These are phyloP conservation scores for Pseudococcus jackbeardsleyi DNA, from an alignment of 2,888 invertebrate genomes.

Conservation along the genomic window DNA sequence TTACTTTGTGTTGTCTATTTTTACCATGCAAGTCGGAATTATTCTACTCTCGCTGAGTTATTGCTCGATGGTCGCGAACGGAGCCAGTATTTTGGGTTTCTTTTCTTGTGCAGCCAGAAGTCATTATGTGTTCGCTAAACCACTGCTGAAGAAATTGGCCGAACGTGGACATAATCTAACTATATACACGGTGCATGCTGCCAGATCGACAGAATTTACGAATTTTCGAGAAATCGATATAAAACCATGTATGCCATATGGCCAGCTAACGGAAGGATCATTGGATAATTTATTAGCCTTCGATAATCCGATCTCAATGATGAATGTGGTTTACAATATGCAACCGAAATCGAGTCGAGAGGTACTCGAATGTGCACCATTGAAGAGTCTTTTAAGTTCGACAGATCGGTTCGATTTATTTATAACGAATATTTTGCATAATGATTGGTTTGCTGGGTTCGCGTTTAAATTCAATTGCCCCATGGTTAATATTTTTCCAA, in stretches of 20 bases:
- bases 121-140: constrained; percentile 11
- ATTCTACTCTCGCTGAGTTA: background rate
- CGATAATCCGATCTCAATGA: background rate
- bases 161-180: constrained; percentile 65
- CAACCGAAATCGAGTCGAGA: constrained; percentile 24
- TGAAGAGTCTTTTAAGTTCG: constrained; percentile 45
- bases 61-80: background rate
- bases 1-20: too few species aligned
- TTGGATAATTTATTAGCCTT: background rate
- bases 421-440: background rate
- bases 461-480: constrained; percentile 30
- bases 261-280: background rate
- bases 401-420: constrained; percentile 65
- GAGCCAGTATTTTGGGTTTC: background rate
- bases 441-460: background rate
- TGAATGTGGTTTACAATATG: background rate
- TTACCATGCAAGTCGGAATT: background rate
- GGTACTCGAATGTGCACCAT: constrained; percentile 30
- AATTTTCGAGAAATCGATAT: background rate
- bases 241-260: background rate
- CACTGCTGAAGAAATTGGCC: background rate
- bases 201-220: background rate
- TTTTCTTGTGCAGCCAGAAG: background rate
- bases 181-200: constrained; percentile 39
- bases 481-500: background rate